A percentile compares a stretch with the other conserved stretches of the same genome.
These are phyloP conservation scores for Hermatobates lingyangjiaoensis DNA, from an alignment of 1,140 invertebrate species.

Conservation along the genomic window DNA sequence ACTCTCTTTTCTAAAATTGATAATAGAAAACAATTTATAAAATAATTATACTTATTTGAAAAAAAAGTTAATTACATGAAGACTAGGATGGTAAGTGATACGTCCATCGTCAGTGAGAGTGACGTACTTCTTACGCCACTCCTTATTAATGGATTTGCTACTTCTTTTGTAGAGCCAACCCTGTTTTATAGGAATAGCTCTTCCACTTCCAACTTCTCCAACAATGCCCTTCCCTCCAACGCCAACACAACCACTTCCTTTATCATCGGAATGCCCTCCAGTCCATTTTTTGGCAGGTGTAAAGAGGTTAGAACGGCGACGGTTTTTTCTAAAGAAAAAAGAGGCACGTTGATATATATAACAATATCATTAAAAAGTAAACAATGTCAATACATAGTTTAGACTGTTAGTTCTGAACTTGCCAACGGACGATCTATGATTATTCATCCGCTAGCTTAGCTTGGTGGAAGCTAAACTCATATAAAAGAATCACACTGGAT, in stretches of 20 bases:
- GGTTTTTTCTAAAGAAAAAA: conserved; percentile 46
- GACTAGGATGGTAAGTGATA: conserved; percentile 86
- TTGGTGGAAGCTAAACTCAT: too few relatives aligned
- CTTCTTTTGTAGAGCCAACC: conserved; percentile 93
- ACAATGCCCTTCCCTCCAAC: conserved; percentile 58
- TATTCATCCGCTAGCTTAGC: too few relatives aligned
- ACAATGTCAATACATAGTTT: too few relatives aligned
- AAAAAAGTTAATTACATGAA: conserved; percentile 48
- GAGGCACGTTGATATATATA: not conserved
- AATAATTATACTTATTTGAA: too few relatives aligned
- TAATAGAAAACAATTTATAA: too few relatives aligned
- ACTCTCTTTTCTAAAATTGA: too few relatives aligned
- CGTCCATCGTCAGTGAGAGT: conserved; percentile 83
- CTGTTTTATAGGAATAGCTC: conserved; percentile 91
- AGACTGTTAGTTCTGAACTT: too few relatives aligned
- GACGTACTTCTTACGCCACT: conserved; percentile 99
- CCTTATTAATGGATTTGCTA: conserved; percentile 87
- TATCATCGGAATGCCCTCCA: conserved; percentile 54
- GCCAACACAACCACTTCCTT: conserved; percentile 74
- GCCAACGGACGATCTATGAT: too few relatives aligned
- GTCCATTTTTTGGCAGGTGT: conserved; percentile 79
- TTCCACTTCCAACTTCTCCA: conserved; percentile 76
- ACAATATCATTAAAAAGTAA: too few relatives aligned
- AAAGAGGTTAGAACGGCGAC: conserved; percentile 85
- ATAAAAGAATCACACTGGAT: too few relatives aligned